Percentiles rank a stretch among this genome's conserved stretches.
Conservation (phyloP, 2,797 vertebrate species). For the Darevskia mixta region DNA sequence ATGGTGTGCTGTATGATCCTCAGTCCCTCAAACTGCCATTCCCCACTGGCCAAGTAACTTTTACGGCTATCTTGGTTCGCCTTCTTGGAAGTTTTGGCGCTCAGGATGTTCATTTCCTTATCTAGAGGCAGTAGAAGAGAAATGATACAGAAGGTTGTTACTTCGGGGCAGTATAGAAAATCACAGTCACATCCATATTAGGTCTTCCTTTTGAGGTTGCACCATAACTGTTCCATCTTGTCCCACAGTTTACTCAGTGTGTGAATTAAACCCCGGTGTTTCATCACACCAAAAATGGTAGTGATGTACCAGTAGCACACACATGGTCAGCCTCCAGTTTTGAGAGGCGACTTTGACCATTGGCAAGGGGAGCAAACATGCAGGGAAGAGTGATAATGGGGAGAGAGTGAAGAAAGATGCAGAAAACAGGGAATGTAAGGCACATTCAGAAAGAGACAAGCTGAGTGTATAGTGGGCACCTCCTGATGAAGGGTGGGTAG, state of each 20-base stretch:
- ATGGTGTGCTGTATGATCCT: not conserved
- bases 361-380: too few relatives aligned
- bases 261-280: not conserved
- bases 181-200: not conserved
- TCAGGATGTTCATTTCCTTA: not conserved
- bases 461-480: not conserved
- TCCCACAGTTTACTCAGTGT: not conserved
- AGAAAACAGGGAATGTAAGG: not conserved
- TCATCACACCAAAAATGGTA: not conserved
- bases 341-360: not conserved
- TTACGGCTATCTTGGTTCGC: not conserved
- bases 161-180: not conserved
- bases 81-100: not conserved
- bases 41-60: not conserved
- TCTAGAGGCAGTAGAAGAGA: slow-evolving; percentile 10
- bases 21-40: slow-evolving; percentile 25
- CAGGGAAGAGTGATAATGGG: not conserved
- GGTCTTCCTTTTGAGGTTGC: not conserved
- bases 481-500: not conserved
- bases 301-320: not conserved
- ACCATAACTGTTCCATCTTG: not conserved
- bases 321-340: not conserved
- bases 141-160: not conserved
- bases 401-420: not conserved
- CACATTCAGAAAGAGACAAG: not conserved